These are phyloP conservation scores for Squalus acanthias DNA, from an alignment of 2,797 vertebrate genomes.

Conservation along the genomic window DNA sequence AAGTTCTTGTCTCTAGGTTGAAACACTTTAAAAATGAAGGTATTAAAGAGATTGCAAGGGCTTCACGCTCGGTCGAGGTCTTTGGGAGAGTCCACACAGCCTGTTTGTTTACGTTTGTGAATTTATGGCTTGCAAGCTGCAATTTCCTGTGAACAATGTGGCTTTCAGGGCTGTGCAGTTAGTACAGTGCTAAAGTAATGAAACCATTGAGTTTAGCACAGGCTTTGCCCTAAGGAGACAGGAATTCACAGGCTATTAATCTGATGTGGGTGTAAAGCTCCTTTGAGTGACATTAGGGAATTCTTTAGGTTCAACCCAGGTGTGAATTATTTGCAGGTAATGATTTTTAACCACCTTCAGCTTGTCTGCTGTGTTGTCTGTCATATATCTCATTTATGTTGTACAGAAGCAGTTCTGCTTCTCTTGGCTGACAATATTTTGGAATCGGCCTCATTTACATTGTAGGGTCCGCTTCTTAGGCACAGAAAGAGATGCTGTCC, in stretches of 20 bases:
- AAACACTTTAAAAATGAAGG: background rate
- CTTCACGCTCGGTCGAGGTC: background rate
- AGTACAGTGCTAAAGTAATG: background rate
- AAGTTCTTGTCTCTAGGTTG: background rate
- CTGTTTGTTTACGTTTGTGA: constrained; percentile 2
- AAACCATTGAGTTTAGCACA: constrained; percentile 2
- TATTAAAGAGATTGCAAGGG: background rate
- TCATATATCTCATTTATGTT: background rate
- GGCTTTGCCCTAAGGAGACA: constrained; percentile 18
- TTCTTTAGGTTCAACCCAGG: background rate
- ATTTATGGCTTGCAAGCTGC: constrained; percentile 23
- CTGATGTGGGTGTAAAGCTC: constrained; percentile 25
- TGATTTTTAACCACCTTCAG: background rate
- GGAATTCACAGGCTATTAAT: constrained; percentile 20
- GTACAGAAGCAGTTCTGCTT: background rate
- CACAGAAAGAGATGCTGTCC: background rate
- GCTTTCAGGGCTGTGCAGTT: constrained; percentile 6
- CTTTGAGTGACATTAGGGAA: constrained; percentile 11
- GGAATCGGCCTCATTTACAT: background rate
- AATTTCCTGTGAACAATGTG: constrained; percentile 29
- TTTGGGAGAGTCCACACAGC: background rate
- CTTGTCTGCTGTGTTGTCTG: background rate
- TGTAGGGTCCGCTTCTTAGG: background rate
- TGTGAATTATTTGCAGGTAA: constrained; percentile 11
- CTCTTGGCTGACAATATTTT: background rate